Percentiles rank a stretch among this genome's conserved stretches.
phyloP scores from a whole-genome alignment of 2,113 vertebrate species.

The Crotalus tigris region DNA sequence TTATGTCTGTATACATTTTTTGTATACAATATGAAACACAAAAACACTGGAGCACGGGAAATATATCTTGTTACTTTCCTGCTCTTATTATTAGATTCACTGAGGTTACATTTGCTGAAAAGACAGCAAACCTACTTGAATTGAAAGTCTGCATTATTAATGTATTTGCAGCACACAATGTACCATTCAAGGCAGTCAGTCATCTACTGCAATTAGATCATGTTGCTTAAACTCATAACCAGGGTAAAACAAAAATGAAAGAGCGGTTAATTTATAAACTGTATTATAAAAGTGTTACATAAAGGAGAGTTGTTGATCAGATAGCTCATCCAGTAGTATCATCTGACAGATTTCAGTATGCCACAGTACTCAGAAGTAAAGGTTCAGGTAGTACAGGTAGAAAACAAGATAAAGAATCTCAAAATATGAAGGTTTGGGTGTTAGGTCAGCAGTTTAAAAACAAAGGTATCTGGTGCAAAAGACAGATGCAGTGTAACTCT shows the following conservation, averaged over 20 bases:
- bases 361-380: neutral
- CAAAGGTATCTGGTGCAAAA: neutral
- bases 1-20: slow-evolving; percentile 10
- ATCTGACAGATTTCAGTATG: neutral
- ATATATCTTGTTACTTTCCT: neutral
- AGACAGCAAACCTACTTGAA: slow-evolving; percentile 20
- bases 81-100: slow-evolving; percentile 25
- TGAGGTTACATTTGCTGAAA: neutral
- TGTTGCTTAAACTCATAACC: slow-evolving; percentile 6
- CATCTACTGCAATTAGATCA: slow-evolving; percentile 40
- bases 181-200: neutral
- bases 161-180: accelerated
- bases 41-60: neutral
- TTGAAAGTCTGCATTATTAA: slow-evolving; percentile 35
- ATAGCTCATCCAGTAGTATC: neutral
- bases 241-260: neutral
- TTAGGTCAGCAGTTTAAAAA: neutral
- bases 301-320: neutral
- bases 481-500: neutral
- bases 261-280: neutral
- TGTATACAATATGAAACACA: neutral
- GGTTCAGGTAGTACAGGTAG: neutral
- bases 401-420: neutral
- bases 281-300: neutral
- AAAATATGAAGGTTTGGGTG: neutral